phyloP scores from a whole-genome alignment of 2,113 vertebrate genomes.

The Uria aalge region DNA sequence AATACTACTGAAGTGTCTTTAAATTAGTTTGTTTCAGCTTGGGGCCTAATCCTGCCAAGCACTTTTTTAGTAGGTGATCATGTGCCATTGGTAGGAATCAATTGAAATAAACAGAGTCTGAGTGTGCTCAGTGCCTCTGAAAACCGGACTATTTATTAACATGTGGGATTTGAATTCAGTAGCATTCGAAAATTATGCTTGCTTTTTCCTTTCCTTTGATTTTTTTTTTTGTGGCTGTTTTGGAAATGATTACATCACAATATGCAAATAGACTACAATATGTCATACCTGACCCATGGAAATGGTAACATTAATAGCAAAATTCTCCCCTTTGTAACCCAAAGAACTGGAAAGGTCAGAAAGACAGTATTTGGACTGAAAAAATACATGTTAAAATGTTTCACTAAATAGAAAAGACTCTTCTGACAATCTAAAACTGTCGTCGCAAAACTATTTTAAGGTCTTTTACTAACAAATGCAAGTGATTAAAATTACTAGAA shows the following conservation, averaged over 20 bases:
- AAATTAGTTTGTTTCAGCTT: not conserved
- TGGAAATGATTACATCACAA: not conserved
- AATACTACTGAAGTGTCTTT: slow-evolving; percentile 4
- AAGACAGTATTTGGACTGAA: slow-evolving; percentile 6
- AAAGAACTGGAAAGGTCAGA: not conserved
- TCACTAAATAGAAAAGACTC: not conserved
- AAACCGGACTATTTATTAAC: not conserved
- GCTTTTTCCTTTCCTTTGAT: not conserved
- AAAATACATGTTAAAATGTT: not conserved
- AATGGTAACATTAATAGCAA: not conserved
- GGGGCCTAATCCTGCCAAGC: slow-evolving; percentile 3
- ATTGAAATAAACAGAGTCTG: not conserved
- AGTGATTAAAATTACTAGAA: slow-evolving; percentile 51
- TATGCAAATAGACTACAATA: not conserved
- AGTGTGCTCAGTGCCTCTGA: not conserved
- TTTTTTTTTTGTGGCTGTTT: not conserved
- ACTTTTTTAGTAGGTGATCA: slow-evolving; percentile 10
- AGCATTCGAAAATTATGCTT: not conserved
- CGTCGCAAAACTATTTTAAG: slow-evolving; percentile 42
- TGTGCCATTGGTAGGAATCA: not conserved
- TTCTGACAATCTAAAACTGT: slow-evolving; percentile 11
- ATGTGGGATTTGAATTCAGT: not conserved
- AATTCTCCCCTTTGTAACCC: not conserved
- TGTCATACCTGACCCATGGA: not conserved
- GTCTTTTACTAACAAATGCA: slow-evolving; percentile 45